A percentile compares a stretch with the other conserved stretches of the same genome.
Evolutionary conservation across 2,113 vertebrate species (phyloP).

Genomic region (Cathartes aura): DNA sequence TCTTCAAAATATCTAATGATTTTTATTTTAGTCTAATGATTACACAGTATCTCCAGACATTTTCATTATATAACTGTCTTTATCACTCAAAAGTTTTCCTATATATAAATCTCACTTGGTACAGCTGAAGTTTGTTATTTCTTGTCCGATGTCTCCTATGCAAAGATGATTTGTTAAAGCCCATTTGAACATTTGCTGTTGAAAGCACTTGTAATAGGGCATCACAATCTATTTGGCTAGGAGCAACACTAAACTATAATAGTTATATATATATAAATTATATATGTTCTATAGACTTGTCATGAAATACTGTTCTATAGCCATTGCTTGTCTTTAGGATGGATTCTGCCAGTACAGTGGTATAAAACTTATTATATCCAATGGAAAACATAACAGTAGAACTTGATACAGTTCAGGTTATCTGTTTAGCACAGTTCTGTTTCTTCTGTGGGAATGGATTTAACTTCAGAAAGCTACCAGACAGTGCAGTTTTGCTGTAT

Average conservation of each 20-base stretch:
- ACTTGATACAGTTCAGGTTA: not conserved
- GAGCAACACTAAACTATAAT: not conserved
- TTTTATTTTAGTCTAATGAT: not conserved
- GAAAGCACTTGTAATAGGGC: not conserved
- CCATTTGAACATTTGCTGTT: not conserved
- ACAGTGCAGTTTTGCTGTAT: not conserved
- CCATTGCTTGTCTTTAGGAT: not conserved
- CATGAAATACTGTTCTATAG: not conserved
- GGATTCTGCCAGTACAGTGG: not conserved
- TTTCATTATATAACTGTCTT: not conserved
- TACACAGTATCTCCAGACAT: not conserved
- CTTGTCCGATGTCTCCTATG: not conserved
- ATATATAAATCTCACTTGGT: not conserved
- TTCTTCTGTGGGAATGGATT: not conserved
- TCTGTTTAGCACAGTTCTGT: not conserved
- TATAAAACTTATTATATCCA: not conserved
- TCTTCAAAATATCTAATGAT: not conserved
- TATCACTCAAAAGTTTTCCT: not conserved
- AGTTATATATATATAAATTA: not conserved
- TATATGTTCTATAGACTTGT: not conserved
- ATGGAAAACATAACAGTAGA: not conserved
- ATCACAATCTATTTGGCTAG: not conserved
- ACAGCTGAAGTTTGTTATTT: not conserved
- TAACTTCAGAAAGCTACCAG: not conserved
- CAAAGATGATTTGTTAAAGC: not conserved